Base-by-base conservation (phyloP, 2,888 invertebrate species). In the Philopedon plagiatum region DNA sequence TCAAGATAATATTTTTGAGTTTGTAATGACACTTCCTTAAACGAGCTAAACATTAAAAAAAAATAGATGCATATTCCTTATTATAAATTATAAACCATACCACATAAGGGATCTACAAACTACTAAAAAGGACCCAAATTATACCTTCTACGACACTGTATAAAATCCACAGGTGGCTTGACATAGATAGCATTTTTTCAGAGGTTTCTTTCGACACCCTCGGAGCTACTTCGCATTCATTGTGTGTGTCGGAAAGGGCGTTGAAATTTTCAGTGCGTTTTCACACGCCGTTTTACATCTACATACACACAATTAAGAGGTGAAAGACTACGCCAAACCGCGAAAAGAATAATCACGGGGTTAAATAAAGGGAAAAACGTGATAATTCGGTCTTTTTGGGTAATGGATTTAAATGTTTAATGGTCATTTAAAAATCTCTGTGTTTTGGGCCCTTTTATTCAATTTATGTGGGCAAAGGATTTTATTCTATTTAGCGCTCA, bases 111-210 rank as follows among this genome's bases (percentile, higher is more conserved):
- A n/a, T n/a, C n/a, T n/a, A n/a, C n/a, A n/a, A n/a, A n/a, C n/a
- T n/a, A n/a, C n/a, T n/a, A n/a, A n/a, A n/a, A n/a, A n/a, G n/a
- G n/a, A 29, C 11, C 9, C 7, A 34, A 34, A 34, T 34, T 7
- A 1, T 46, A 11, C 26, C 26, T 49, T 11, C 29, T 54, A 29
- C 51, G 15, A 54, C 15, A 54, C 57, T 54, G 57, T 56, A 41
- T 34, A 57, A 64, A 70, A 58, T 57, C 70, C 66, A 72, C 72
- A 72, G 66, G 72, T 72, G 72, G 71, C 67, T 78, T 11, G 58
- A 78, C 80, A 81, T 78, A 81, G 83, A 83, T 82, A 82, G 82
- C 81, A 83, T 84, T 84, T 84, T 84, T 84, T 82, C 70, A 61
- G 56, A 41, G 39, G 56, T 80, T 83, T 81, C 79, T 78, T 63